Evolutionary conservation across 2,113 vertebrate genomes (phyloP), one percentile per base, ranked within the genome.

Genomic region (Erythrolamprus reginae): DNA sequence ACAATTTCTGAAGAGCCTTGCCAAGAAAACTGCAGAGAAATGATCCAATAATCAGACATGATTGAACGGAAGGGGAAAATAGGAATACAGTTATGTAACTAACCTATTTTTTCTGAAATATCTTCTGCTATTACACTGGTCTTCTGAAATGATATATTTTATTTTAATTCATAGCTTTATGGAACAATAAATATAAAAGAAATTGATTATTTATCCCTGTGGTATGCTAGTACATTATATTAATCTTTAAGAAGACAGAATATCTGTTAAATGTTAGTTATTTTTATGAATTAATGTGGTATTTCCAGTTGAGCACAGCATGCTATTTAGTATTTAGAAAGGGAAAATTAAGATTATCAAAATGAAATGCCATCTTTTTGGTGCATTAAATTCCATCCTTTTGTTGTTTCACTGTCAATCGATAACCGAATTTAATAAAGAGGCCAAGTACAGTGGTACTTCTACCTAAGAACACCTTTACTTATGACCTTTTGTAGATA

Each of bases 221-320:
- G 52, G 56, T 94, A 95, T 86, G 47, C 89, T 65, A 88, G 23
- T 89, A 77, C 1, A 5, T 89, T 90, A 77, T 47, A 93, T 50
- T 58, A 94, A 86, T 89, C 50, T 89, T 86, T 91, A 92, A 94
- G 48, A 90, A 53, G 90, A 50, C 52, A 84, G 89, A 90, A 84
- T 86, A 87, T 94, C 92, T 95, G 91, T 84, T 94, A 89, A 88
- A 82, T 88, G 1, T 87, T 58, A 82, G 15, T 89, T 13, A 9
- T 88, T 88, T 92, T 82, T 89, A 48, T 82, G 89, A 89, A 82
- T 82, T 23, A 9, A 1, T 23, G 0, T 24, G 85, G 61, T 48
- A 8, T 45, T 17, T 87, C 47, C 0, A 24, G 26, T 51, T 3
- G 70, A 50, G 89, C 53, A 90, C 58, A 65, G 10, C 50, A 2